Conservation (phyloP, 53 echinoderm and acorn worm species). For the Astropecten irregularis region DNA sequence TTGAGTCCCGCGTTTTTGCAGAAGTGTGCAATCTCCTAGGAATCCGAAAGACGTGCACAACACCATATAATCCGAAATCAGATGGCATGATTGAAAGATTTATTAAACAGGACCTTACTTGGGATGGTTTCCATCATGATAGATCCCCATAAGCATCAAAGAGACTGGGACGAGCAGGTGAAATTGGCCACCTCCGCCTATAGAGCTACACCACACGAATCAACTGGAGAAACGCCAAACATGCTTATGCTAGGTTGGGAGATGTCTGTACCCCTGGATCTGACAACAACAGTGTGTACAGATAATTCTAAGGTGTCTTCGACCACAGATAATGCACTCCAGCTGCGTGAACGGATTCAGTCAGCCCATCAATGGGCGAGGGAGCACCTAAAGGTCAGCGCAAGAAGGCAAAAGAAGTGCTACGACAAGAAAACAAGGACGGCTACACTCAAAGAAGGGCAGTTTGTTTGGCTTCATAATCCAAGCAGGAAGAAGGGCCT, state of each 20-base stretch:
- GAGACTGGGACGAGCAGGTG: slow-evolving; percentile 20
- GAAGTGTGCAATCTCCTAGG: slow-evolving; percentile 17
- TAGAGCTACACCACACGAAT: background rate
- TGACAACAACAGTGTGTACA: no score
- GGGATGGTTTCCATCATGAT: background rate
- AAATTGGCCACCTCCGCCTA: slow-evolving; percentile 10
- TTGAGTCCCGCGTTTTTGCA: slow-evolving; percentile 28
- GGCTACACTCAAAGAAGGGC: background rate
- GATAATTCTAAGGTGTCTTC: no score
- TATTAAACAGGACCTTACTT: slow-evolving; percentile 25
- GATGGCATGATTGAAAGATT: slow-evolving; percentile 27
- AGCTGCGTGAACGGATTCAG: background rate
- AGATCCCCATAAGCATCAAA: background rate
- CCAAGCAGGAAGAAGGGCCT: slow-evolving; percentile 6
- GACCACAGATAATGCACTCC: background rate
- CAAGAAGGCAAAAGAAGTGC: background rate
- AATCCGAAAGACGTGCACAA: slow-evolving; percentile 6
- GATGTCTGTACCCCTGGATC: no score
- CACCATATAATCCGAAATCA: background rate
- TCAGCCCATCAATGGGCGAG: background rate
- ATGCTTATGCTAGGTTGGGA: background rate
- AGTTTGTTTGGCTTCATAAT: slow-evolving; percentile 20
- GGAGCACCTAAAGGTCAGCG: background rate
- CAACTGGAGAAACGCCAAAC: no score
- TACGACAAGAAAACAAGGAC: slow-evolving; percentile 18